Base-by-base conservation (phyloP, 2,797 vertebrate species). In the Setipinna tenuifilis region DNA sequence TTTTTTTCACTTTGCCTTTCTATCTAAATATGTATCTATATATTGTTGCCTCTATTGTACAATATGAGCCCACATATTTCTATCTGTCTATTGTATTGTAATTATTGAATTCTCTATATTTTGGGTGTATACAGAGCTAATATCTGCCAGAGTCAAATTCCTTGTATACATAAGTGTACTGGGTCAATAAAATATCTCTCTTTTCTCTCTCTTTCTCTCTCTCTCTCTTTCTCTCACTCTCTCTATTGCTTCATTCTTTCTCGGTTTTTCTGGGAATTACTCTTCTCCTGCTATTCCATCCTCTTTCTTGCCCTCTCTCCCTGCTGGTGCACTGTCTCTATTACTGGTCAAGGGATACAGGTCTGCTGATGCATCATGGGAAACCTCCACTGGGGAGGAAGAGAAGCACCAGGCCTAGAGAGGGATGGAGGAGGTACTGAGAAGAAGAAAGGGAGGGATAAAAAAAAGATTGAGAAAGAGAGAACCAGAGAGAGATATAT, bases 311-410 rank as follows among this genome's bases (percentile, higher is more conserved):
- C 4, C 19, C 21, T 16, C 41, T 58, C 83, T 12, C 83, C 89
- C 88, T 25, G 87, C 84, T 25, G n/a, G n/a, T 62, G 6, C 21
- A 62, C 59, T 23, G n/a, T 62, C n/a, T 62, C 59, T 62, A 62
- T 23, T 25, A n/a, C n/a, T n/a, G n/a, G n/a, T n/a, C n/a, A n/a
- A n/a, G 61, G n/a, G 23, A 25, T 65, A 90, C 85, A 88, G 81
- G 84, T 87, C 87, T 57, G 82, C 86, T 83, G 90, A 92, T 93
- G 91, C 92, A 90, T 94, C 92, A 90, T 89, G 85, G 48, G 14
- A 84, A 31, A 59, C 87, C 83, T 85, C 81, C 83, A 28, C 46
- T 21, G 89, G 83, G 87, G 89, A 91, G 85, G 85, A 91, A 86
- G 57, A 25, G 88, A 6, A 82, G 6, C 23, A 31, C 19, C 44